phyloP scores from a whole-genome alignment of 2,888 invertebrate species.

The Linyphia triangularis region DNA sequence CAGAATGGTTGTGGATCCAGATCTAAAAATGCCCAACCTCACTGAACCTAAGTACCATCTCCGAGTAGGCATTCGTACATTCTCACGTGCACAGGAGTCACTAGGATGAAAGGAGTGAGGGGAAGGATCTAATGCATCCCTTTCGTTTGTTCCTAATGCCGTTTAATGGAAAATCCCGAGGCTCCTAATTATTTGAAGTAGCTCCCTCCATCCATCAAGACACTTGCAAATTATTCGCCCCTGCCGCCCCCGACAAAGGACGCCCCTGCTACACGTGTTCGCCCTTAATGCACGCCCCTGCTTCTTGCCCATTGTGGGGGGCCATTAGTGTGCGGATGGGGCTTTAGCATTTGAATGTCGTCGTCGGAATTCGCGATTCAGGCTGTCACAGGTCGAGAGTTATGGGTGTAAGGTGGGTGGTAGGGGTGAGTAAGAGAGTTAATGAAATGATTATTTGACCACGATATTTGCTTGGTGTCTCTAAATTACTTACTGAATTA shows the following conservation, averaged over 20 bases:
- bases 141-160: slow-evolving; percentile 65
- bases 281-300: slow-evolving; percentile 35
- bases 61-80: background rate
- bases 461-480: no score
- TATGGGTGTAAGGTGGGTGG: no score
- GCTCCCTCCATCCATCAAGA: slow-evolving; percentile 70
- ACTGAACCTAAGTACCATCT: background rate
- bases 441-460: no score
- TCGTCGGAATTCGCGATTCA: background rate
- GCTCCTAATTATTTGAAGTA: slow-evolving; percentile 71
- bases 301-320: background rate
- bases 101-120: slow-evolving; percentile 24
- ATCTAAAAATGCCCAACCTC: slow-evolving; percentile 32
- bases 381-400: no score
- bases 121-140: slow-evolving; percentile 51
- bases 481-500: no score
- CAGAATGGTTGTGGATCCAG: slow-evolving; percentile 5
- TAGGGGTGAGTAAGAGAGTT: no score
- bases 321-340: background rate
- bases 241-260: slow-evolving; percentile 57
- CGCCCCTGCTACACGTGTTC: slow-evolving; percentile 70
- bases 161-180: slow-evolving; percentile 71
- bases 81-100: background rate
- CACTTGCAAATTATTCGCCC: slow-evolving; percentile 73
- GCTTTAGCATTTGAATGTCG: background rate